These are phyloP conservation scores for Cydia pomonella DNA, from an alignment of 1,140 invertebrate species.

Conservation along the genomic window DNA sequence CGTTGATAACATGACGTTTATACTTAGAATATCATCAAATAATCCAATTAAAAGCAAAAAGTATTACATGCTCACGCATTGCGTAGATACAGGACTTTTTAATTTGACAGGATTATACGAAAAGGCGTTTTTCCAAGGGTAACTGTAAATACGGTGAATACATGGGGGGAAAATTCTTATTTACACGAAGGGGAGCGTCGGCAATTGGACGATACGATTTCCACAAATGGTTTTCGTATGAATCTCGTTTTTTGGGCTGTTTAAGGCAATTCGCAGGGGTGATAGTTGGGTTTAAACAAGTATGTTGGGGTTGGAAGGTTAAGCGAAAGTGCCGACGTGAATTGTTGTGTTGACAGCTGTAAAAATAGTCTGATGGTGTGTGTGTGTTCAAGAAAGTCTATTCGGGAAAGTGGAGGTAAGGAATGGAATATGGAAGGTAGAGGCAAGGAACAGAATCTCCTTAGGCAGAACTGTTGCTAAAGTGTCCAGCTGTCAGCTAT, in stretches of 20 bases:
- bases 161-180: neutral
- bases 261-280: neutral
- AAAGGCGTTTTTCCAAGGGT: neutral
- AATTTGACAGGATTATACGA: neutral
- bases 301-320: neutral
- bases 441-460: too few species aligned
- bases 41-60: neutral
- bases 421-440: too few species aligned
- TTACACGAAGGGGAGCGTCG: conserved; percentile 34
- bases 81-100: neutral
- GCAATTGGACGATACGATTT: conserved; percentile 52
- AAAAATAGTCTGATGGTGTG: too few species aligned
- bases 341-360: neutral
- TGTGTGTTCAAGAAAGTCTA: too few species aligned
- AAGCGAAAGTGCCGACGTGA: neutral
- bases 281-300: conserved; percentile 16
- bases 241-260: conserved; percentile 40
- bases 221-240: conserved; percentile 49
- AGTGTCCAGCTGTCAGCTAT: too few species aligned
- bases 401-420: too few species aligned
- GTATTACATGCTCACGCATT: neutral
- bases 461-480: too few species aligned
- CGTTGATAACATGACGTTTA: neutral
- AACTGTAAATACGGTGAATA: neutral
- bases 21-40: neutral